Conservation (phyloP, 1,140 invertebrate species). For the Zaprionus vittiger region DNA sequence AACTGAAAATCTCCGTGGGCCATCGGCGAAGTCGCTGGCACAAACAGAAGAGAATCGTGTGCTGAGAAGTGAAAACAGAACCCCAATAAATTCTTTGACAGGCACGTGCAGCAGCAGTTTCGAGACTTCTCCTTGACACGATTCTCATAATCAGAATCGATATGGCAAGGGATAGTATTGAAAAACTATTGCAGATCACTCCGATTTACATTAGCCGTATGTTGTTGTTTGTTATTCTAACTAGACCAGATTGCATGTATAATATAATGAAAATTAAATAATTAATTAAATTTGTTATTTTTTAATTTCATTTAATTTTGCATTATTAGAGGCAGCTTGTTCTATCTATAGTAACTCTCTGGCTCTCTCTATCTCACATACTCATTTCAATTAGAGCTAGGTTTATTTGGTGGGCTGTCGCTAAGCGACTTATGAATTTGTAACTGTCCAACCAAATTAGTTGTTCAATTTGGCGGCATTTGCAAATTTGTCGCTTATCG, state of each 20-base stretch:
- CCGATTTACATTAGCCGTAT: background rate
- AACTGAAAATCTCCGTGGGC: slow-evolving; percentile 7
- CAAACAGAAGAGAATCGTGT: background rate
- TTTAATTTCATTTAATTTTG: slow-evolving; percentile 44
- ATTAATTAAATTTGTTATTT: slow-evolving; percentile 49
- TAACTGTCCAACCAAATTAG: slow-evolving; percentile 70
- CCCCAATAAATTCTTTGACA: slow-evolving; percentile 1
- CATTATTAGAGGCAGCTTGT: slow-evolving; percentile 12
- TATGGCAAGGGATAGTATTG: background rate
- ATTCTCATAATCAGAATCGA: background rate
- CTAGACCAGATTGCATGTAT: background rate
- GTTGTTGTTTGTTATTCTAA: slow-evolving; percentile 8
- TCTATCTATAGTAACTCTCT: background rate
- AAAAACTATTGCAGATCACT: background rate
- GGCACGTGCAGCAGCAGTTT: background rate
- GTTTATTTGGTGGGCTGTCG: slow-evolving; percentile 8
- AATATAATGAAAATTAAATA: slow-evolving; percentile 30
- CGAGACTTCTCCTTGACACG: background rate
- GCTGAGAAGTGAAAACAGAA: background rate
- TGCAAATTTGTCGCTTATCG: slow-evolving; percentile 73
- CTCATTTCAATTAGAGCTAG: slow-evolving; percentile 39
- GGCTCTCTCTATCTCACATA: background rate
- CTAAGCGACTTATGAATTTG: slow-evolving; percentile 47
- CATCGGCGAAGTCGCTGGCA: slow-evolving; percentile 7
- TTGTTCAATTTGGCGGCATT: slow-evolving; percentile 65